Evolutionary conservation across 1,140 invertebrate species (phyloP), one percentile per base, ranked within the genome.

Genomic region (Pemphigus obesinymphae): DNA sequence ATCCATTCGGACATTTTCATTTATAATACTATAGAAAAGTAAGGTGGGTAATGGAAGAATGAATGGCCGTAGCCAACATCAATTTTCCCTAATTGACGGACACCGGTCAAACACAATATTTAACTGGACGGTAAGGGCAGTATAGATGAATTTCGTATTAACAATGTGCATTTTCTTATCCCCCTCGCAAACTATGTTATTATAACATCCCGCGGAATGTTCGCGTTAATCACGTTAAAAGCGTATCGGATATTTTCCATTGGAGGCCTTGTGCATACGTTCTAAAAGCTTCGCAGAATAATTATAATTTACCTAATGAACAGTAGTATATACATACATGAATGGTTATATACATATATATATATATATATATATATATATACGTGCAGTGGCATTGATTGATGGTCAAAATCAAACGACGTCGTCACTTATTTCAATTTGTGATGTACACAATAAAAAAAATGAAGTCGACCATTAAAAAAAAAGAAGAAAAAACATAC

Each of bases 41-140:
- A 10, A 10, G 26, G 58, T 31, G 61, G 7, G 17, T 13, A 29
- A 2, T 8, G 63, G 31, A 66, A 68, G n/a, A 43, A 68, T 8
- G 31, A 20, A 17, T 31, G 11, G 11, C 3, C 43, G 26, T 13
- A n/a, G 26, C 29, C 23, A 26, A 80, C 23, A 43, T 80, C 76
- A 80, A 80, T 80, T 80, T 61, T 43, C 76, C 55, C 76, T 80
- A 80, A 80, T 80, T 80, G 76, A 58, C 20, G 76, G 76, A 80
- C 76, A 61, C 53, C 53, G 76, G 76, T 80, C 76, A 45, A 34
- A 80, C 53, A 61, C 31, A 61, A 40, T 45, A 11, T 58, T 58
- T 26, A 3, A 6, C 70, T 20, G 43, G 11, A 15, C 11, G 31
- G 20, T 40, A 26, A n/a, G 20, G 29, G 17, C 8, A 34, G 3